A percentile compares a stretch with the other conserved stretches of the same genome.
Conservation (phyloP, 2,113 vertebrate species). For the Plecotus auritus region DNA sequence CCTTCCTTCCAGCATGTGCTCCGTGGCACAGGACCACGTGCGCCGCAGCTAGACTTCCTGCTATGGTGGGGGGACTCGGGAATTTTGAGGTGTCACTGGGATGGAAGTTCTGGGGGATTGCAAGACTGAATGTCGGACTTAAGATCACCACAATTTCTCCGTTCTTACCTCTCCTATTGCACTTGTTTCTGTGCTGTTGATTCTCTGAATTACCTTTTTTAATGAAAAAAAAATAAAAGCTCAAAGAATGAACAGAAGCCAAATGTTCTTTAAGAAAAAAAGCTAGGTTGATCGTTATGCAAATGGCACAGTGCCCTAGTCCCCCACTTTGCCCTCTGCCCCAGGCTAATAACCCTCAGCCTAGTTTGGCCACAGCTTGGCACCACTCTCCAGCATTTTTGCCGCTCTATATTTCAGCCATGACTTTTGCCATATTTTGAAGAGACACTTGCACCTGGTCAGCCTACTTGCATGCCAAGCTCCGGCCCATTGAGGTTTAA, state of each 20-base stretch:
- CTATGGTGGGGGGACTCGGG: background rate
- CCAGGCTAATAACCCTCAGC: slow-evolving; percentile 60
- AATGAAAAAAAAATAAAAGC: background rate
- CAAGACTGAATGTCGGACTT: background rate
- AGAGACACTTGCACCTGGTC: slow-evolving; percentile 70
- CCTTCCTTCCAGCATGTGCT: slow-evolving; percentile 57
- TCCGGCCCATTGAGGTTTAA: slow-evolving; percentile 63
- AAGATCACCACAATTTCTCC: background rate
- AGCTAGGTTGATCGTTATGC: background rate
- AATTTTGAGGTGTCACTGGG: background rate
- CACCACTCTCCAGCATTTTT: slow-evolving; percentile 59
- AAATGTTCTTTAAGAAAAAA: background rate
- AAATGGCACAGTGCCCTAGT: slow-evolving; percentile 38
- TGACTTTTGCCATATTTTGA: slow-evolving; percentile 70
- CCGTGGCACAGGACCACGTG: background rate
- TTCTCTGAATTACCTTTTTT: background rate
- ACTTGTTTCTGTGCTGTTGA: background rate
- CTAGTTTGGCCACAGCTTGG: slow-evolving; percentile 67
- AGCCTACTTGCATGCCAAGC: slow-evolving; percentile 60
- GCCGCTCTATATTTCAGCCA: slow-evolving; percentile 74
- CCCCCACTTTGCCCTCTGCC: background rate
- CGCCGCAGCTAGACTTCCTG: background rate
- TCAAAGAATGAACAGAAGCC: background rate
- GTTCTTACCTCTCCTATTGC: background rate
- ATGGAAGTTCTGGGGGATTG: background rate